A percentile compares a stretch with the other conserved stretches of the same genome.
phyloP scores from a whole-genome alignment of 2,797 vertebrate species.

The Kryptopterus vitreolus region DNA sequence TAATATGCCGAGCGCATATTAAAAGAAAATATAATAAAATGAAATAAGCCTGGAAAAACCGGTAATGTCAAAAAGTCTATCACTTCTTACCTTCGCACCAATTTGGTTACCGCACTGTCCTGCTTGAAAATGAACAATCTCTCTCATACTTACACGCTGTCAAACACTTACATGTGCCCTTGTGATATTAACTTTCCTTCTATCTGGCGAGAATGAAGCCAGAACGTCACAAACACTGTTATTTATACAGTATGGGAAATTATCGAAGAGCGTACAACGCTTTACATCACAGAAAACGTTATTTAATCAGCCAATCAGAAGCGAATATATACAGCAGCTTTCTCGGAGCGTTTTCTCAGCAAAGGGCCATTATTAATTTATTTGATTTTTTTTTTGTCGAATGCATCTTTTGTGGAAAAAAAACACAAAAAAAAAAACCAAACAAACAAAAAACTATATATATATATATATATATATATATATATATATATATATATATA shows the following conservation, averaged over 20 bases:
- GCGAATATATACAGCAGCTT: too few species aligned
- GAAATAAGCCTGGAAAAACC: not conserved
- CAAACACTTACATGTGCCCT: not conserved
- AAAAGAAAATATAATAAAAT: too few species aligned
- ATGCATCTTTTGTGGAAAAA: too few species aligned
- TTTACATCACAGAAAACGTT: not conserved
- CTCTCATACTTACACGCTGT: constrained; percentile 68
- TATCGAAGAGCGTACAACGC: constrained; percentile 19
- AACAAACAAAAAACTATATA: too few species aligned
- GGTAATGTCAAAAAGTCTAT: not conserved
- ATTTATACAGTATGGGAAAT: constrained; percentile 44
- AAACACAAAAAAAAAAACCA: too few species aligned
- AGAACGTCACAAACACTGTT: not conserved
- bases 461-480: too few species aligned
- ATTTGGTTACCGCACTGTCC: constrained; percentile 77
- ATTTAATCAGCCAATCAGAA: constrained; percentile 23
- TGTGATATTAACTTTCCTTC: too few species aligned
- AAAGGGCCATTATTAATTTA: constrained; percentile 10
- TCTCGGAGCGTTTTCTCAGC: too few species aligned
- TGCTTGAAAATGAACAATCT: constrained; percentile 80
- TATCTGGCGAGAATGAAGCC: constrained; percentile 27
- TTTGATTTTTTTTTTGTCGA: too few species aligned
- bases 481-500: too few species aligned
- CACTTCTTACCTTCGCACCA: constrained; percentile 60
- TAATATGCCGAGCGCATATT: too few species aligned